These are phyloP conservation scores for Gryllus bimaculatus DNA, from an alignment of 1,140 invertebrate species.

Conservation along the genomic window DNA sequence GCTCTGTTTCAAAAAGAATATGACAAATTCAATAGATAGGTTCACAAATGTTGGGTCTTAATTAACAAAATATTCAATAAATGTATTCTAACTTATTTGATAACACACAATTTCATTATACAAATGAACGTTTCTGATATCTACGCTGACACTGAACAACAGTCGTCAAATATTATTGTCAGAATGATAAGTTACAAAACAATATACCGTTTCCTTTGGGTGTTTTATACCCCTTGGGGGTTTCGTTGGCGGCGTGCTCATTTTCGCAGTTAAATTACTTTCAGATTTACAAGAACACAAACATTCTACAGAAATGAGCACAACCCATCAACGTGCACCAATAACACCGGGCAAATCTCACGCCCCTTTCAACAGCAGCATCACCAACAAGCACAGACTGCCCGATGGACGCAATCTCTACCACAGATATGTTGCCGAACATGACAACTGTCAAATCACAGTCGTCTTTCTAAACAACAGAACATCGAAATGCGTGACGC, in stretches of 20 bases:
- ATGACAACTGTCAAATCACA: neutral
- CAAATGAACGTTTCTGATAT: neutral
- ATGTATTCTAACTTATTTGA: neutral
- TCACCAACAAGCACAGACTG: neutral
- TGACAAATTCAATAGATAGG: neutral
- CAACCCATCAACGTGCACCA: too few species aligned
- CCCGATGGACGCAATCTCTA: neutral
- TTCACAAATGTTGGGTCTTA: neutral
- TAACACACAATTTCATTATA: neutral
- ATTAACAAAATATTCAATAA: slow-evolving; percentile 7
- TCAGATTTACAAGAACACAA: neutral
- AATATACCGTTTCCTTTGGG: slow-evolving; percentile 66
- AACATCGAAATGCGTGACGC: too few species aligned
- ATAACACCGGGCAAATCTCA: neutral
- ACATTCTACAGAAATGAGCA: neutral
- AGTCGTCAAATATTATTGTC: neutral
- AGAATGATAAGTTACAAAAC: neutral
- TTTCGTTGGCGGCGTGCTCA: slow-evolving; percentile 52
- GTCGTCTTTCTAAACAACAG: too few species aligned
- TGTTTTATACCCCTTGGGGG: slow-evolving; percentile 71
- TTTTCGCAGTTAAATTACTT: neutral
- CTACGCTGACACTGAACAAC: neutral
- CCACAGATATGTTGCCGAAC: neutral
- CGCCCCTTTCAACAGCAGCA: neutral
- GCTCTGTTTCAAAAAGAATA: slow-evolving; percentile 49